Evolutionary conservation across 2,888 invertebrate genomes (phyloP).

Genomic region (Hylaea fasciaria): DNA sequence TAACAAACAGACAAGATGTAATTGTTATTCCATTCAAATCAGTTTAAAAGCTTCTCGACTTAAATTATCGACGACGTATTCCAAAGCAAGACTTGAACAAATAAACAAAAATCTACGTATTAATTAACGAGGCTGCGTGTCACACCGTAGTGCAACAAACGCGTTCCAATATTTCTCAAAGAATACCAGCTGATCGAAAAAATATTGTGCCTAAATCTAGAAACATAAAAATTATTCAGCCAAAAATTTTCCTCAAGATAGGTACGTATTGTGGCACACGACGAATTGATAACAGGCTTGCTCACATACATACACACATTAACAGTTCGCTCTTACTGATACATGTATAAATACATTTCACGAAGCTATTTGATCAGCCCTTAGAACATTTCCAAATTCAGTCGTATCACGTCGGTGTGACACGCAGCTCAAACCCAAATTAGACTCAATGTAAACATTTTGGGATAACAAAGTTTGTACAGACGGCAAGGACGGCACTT

Average conservation of each 20-base stretch:
- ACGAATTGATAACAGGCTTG: too few species aligned
- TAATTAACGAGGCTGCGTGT: constrained; percentile 51
- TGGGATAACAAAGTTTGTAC: constrained; percentile 37
- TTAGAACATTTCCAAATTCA: too few species aligned
- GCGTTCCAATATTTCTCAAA: too few species aligned
- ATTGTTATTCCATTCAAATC: constrained; percentile 64
- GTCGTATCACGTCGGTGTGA: constrained; percentile 28
- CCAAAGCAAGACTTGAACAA: constrained; percentile 51
- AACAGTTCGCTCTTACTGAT: too few species aligned
- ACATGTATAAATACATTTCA: too few species aligned
- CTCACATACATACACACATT: too few species aligned
- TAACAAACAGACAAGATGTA: constrained; percentile 51
- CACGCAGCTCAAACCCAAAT: constrained; percentile 31
- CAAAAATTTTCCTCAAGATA: too few species aligned
- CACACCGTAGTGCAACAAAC: constrained; percentile 47
- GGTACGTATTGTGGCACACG: too few species aligned
- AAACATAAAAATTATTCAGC: too few species aligned
- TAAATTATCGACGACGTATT: constrained; percentile 61
- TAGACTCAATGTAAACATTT: constrained; percentile 38
- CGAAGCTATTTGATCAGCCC: too few species aligned
- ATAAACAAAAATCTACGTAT: constrained; percentile 60
- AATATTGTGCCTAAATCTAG: too few species aligned
- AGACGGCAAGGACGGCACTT: constrained; percentile 23
- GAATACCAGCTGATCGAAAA: too few species aligned
- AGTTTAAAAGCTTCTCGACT: constrained; percentile 68